phyloP scores from a whole-genome alignment of 2,113 vertebrate species.

The Ptilonorhynchus violaceus region DNA sequence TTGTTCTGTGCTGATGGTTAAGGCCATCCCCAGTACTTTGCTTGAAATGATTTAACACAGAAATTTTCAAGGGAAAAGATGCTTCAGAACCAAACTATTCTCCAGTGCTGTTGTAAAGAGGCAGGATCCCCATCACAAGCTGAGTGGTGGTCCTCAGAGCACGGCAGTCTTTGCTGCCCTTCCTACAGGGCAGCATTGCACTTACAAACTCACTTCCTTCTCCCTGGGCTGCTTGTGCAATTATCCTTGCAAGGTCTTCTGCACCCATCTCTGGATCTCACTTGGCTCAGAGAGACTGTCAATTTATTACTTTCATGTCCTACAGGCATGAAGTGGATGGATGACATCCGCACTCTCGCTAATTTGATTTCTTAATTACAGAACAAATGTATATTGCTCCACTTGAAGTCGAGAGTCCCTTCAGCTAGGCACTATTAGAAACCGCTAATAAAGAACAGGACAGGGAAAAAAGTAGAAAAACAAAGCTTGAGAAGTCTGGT shows the following conservation, averaged over 20 bases:
- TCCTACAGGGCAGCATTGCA: background rate
- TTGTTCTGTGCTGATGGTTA: background rate
- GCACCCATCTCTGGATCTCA: background rate
- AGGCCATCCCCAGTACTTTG: background rate
- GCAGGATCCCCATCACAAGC: background rate
- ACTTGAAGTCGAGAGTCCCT: background rate
- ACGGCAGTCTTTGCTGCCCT: background rate
- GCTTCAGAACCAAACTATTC: background rate
- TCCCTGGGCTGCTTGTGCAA: background rate
- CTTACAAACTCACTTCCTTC: background rate
- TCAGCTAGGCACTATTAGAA: background rate
- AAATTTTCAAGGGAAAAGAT: background rate
- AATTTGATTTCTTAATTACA: slow-evolving; percentile 59
- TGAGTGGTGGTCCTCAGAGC: background rate
- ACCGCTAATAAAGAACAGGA: background rate
- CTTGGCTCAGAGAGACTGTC: background rate
- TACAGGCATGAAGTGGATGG: slow-evolving; percentile 12
- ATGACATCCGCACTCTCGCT: background rate
- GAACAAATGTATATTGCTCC: slow-evolving; percentile 1
- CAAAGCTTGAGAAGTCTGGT: background rate
- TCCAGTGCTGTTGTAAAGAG: background rate
- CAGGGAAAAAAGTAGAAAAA: background rate
- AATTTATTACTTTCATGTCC: slow-evolving; percentile 20
- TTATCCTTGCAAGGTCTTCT: background rate
- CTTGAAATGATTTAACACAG: background rate